Base-by-base conservation (phyloP, 2,797 vertebrate species). In the Cheracebus regulus region DNA sequence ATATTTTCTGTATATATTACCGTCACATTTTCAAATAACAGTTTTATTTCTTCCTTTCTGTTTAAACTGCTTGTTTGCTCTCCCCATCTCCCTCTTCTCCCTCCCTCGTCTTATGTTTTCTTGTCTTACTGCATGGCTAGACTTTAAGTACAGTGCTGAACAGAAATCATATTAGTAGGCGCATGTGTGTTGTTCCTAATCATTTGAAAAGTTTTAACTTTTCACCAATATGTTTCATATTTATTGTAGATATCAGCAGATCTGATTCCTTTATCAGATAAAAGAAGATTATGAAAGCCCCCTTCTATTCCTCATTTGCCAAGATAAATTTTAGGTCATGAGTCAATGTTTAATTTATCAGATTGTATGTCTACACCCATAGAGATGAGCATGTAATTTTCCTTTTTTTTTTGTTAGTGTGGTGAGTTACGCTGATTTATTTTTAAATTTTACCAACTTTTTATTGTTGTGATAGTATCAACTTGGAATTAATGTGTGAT, bases 371-470 rank as follows among this genome's bases (percentile, higher is more conserved):
- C 61, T 92, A 44, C 0, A 61, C 19, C 39, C 95, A 57, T 67
- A 81, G 44, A 95, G n/a, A 89, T 87, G 61, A 92, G 1, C 15
- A 19, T 89, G 67, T 87, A 2, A 48, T 96, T 83, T 96, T 88
- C 95, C 10, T 55, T 94, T 80, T 39, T 80, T 39, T 96, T 92
- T 86, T 80, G 30, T 91, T 90, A 72, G 78, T 95, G 61, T 81
- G 30, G 13, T 80, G 48, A 95, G 80, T 97, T 95, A 89, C 2
- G 44, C 50, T 93, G 20, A 93, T 90, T 92, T 57, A 88, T 85
- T 95, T 96, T 95, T 7, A 95, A 92, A 85, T 79, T 36, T 95
- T 82, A 89, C 14, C 33, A 82, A 58, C 67, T 24, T 95, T 95
- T 95, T 92, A 92, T 85, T 97, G 36, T 33, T 88, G 28, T 30